Evolutionary conservation across 2,888 invertebrate genomes (phyloP), one percentile per base, ranked within the genome.

Genomic region (Stegophylla sp.): DNA sequence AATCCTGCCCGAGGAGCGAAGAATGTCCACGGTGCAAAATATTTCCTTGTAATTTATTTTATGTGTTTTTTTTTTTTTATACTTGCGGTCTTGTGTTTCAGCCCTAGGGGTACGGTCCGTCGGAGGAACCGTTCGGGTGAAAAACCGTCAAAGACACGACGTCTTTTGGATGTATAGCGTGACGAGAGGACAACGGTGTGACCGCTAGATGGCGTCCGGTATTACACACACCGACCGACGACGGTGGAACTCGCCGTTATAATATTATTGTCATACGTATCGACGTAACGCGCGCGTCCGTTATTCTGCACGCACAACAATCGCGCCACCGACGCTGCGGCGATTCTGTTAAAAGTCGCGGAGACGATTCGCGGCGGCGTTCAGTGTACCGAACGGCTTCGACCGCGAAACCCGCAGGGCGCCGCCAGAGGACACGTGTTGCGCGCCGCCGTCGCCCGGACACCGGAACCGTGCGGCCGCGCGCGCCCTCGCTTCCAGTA

Each of bases 321-420:
- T 34, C 3, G 17, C 26, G 7, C 71, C 41, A 17, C 73, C n/a
- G 23, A 43, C 41, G 64, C 53, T 41, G n/a, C 23, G 7, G 75
- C 75, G 66, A 66, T 43, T 53, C 66, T 53, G 64, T 66, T 43
- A 15, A 53, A 66, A 76, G 66, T 53, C 75, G 66, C 5, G 9
- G 23, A 51, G 64, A 53, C 66, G 41, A 41, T 23, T 53, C 41
- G 45, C 56, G 67, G n/a, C 67, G 17, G 15, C 59, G 28, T 48
- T 56, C 67, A 77, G 77, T 77, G 67, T 34, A 69, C 77, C 69
- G 77, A 61, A 56, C 67, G 45, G 41, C 59, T 69, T 17, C 77
- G 53, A 59, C 67, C 59, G 66, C 34, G 75, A 64, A 17, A 43
- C 64, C 67, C 23, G 67, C 15, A 10, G n/a, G 48, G 67, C 56